phyloP scores from a whole-genome alignment of 1,140 invertebrate genomes.

The Diprion similis region DNA sequence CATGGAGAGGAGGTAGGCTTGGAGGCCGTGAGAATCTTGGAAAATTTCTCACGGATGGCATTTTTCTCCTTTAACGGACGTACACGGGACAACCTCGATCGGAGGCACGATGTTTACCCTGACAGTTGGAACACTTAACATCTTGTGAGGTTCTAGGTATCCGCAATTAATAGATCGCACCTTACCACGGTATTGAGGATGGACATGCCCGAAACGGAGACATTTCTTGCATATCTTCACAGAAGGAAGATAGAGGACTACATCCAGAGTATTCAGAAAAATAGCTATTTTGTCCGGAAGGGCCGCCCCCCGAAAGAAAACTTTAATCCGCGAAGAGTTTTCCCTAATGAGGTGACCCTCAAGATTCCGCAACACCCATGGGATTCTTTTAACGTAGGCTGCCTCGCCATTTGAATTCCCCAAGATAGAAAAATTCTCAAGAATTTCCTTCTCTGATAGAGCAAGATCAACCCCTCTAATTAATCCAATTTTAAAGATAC shows the following conservation, averaged over 20 bases:
- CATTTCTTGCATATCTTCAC: conserved; percentile 16
- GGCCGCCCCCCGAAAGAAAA: neutral
- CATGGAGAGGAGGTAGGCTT: neutral
- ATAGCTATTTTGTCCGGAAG: neutral
- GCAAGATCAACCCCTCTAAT: neutral
- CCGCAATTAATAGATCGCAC: neutral
- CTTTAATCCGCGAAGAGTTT: neutral
- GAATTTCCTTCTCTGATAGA: neutral
- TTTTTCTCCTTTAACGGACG: conserved; percentile 2
- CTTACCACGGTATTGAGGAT: neutral
- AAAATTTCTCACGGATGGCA: neutral
- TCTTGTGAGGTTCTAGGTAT: neutral
- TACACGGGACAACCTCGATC: conserved; percentile 1
- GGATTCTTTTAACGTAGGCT: neutral
- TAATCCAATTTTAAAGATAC: neutral
- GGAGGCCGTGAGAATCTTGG: no score
- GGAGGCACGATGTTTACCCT: neutral
- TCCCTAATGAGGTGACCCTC: neutral
- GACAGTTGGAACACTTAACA: conserved; percentile 16
- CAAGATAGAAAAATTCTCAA: neutral
- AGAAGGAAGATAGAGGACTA: conserved; percentile 5
- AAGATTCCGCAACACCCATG: neutral
- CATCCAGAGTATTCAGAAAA: neutral
- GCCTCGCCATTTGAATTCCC: neutral
- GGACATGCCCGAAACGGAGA: conserved; percentile 8